Conservation (phyloP, 2,888 invertebrate genomes). For the Litoditis marina region DNA sequence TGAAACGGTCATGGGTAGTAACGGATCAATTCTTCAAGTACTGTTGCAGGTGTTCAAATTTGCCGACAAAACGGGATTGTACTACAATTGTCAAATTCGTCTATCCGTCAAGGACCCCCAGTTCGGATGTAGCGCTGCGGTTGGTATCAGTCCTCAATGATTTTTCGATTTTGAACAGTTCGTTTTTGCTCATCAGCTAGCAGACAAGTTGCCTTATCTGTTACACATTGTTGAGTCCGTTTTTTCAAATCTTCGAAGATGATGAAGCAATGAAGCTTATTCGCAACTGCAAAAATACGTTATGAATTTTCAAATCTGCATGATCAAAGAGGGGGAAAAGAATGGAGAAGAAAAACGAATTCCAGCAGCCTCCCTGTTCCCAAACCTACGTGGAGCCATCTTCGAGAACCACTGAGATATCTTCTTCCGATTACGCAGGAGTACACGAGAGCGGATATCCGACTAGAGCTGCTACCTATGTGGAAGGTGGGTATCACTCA, state of each 20-base stretch:
- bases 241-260: too few species aligned
- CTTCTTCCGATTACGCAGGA: conserved; percentile 21
- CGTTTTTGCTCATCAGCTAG: background rate
- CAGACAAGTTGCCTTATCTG: background rate
- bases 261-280: too few species aligned
- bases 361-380: conserved; percentile 36
- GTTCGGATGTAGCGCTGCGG: conserved; percentile 43
- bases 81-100: conserved; percentile 61
- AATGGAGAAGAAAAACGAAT: too few species aligned
- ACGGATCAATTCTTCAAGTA: background rate
- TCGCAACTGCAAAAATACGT: too few species aligned
- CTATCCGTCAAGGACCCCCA: conserved; percentile 54
- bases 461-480: conserved; percentile 28
- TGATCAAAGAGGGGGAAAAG: too few species aligned
- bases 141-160: too few species aligned
- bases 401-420: conserved; percentile 30
- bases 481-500: too few species aligned
- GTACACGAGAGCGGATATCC: conserved; percentile 39
- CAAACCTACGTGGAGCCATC: conserved; percentile 40
- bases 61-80: conserved; percentile 57
- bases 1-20: too few species aligned
- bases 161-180: background rate
- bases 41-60: conserved; percentile 48
- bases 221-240: background rate
- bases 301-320: too few species aligned